Base-by-base conservation (phyloP, 1,140 invertebrate species). In the Eubasilissa regina region DNA sequence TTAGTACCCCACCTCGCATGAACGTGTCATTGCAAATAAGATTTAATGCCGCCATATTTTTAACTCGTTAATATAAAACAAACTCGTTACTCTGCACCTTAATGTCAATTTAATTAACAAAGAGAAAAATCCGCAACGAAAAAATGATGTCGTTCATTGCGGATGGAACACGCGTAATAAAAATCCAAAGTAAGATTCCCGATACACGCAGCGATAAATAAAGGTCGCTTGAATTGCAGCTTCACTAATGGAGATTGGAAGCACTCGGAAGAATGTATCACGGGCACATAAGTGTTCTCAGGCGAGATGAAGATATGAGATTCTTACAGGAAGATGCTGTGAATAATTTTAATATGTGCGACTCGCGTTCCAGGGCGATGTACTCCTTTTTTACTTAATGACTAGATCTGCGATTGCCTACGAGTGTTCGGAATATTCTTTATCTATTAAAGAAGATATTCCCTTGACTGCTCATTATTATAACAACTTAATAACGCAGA, bases 191-290 rank as follows among this genome's bases (percentile, higher is more conserved):
- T 44, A 66, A n/a, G 43, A 45, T 45, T 35, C 17, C 43, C n/a
- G 43, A 47, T 47, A 47, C 44, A 17, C 15, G 35, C 62, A 10
- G 62, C n/a, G 62, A 47, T 66, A 43, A 64, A 11, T 72, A 72
- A 72, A 51, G 47, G 68, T 72, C 68, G n/a, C 68, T 53, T 58
- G 51, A 35, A 58, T 44, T 75, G n/a, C 58, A 47, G 15, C 55
- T 48, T 51, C 48, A 13, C 17, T 66, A 35, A 21, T 64, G 60
- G 19, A n/a, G 13, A 66, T n/a, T 10, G 62, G n/a, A 56, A 56
- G 25, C 55, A 19, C 7, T 19, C 3, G 4, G 55, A 17, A 3
- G 21, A 19, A 58, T 58, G 21, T 19, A 3, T 21, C n/a, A 21
- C 55, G 55, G 55, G 55, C 15, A 19, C 21, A 21, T 21, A 58